These are phyloP conservation scores for Syrrhaptes paradoxus DNA, from an alignment of 2,113 vertebrate genomes.

Conservation along the genomic window DNA sequence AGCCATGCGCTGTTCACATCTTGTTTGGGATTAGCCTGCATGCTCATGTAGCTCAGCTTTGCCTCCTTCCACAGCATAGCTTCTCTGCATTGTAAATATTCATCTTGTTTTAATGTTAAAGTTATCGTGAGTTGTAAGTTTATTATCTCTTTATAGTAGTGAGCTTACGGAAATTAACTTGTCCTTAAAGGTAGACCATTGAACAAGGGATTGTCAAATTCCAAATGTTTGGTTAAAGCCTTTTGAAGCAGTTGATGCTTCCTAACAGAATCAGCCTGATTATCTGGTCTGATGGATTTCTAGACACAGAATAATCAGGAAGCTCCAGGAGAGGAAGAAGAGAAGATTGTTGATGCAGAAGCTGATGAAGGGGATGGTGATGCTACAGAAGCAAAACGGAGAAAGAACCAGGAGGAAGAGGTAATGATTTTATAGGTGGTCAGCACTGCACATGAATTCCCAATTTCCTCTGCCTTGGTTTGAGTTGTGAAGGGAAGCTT, in stretches of 20 bases:
- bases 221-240: background rate
- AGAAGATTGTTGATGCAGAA: constrained; percentile 82
- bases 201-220: background rate
- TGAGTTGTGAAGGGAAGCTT: background rate
- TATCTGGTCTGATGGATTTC: background rate
- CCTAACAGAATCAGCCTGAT: background rate
- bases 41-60: too few relatives aligned
- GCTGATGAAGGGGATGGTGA: constrained; percentile 92
- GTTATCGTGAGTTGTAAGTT: background rate
- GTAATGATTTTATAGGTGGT: constrained; percentile 58
- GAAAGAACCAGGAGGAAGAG: constrained; percentile 90
- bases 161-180: background rate
- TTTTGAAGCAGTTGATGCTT: background rate
- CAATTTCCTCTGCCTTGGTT: background rate
- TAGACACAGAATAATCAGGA: constrained; percentile 61
- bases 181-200: background rate
- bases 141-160: background rate
- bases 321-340: constrained; percentile 73
- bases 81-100: background rate
- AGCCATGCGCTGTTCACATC: too few relatives aligned
- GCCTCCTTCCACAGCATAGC: too few relatives aligned
- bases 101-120: background rate
- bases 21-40: too few relatives aligned
- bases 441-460: background rate
- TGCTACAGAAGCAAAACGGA: constrained; percentile 86